phyloP scores from a whole-genome alignment of 2,888 invertebrate genomes.

The Cantharis rustica region DNA sequence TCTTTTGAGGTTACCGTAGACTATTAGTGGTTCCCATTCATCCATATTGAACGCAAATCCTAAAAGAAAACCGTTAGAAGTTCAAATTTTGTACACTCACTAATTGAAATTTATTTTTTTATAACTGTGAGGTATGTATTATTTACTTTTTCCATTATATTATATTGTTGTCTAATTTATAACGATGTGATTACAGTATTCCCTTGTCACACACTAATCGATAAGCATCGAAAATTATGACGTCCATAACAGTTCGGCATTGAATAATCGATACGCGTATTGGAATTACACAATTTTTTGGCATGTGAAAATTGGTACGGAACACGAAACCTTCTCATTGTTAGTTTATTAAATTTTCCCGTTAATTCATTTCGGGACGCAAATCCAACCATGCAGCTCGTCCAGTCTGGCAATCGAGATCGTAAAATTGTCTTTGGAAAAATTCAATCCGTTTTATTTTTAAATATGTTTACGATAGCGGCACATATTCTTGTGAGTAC shows the following conservation, averaged over 20 bases:
- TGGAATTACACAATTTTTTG: background rate
- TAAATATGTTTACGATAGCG: background rate
- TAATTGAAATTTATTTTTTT: background rate
- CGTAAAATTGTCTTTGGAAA: background rate
- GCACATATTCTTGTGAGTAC: background rate
- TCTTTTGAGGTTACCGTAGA: background rate
- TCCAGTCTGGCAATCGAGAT: background rate
- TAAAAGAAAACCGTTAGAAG: background rate
- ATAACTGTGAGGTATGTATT: background rate
- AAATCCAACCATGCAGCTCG: background rate
- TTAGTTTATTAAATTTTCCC: background rate
- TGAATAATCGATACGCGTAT: background rate
- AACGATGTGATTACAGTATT: background rate
- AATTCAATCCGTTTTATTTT: background rate
- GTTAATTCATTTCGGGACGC: background rate
- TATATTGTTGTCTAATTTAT: background rate
- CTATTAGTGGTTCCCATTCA: background rate
- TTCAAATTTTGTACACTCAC: background rate
- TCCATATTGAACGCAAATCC: background rate
- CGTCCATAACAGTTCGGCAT: background rate
- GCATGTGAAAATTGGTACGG: background rate
- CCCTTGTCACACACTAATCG: constrained; percentile 1
- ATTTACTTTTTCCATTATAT: background rate
- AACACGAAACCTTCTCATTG: background rate
- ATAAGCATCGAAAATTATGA: constrained; percentile 1